These are phyloP conservation scores for Athripsodes cinereus DNA, from an alignment of 2,888 invertebrate species.

Conservation along the genomic window DNA sequence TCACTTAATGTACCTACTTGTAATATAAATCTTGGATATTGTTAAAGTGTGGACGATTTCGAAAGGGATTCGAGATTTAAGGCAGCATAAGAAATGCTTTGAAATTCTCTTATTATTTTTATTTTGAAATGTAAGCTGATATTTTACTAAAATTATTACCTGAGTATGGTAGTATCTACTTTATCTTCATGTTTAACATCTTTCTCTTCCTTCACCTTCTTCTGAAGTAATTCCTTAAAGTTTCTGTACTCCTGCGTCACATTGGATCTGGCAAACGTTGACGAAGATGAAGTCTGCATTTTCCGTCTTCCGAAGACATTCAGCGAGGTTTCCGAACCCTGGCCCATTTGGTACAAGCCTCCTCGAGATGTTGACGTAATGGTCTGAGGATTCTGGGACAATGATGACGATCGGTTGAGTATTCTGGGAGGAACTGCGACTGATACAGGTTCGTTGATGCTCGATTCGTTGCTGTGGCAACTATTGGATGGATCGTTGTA, in stretches of 20 bases:
- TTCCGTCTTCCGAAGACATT: neutral
- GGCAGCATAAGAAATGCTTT: no score
- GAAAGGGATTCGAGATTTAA: no score
- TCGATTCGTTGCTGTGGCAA: slow-evolving; percentile 24
- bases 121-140: no score
- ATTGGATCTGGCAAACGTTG: neutral
- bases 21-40: no score
- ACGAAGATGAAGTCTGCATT: neutral
- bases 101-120: no score
- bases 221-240: slow-evolving; percentile 19
- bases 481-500: slow-evolving; percentile 43
- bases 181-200: neutral
- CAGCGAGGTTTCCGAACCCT: neutral
- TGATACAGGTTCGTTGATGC: slow-evolving; percentile 5
- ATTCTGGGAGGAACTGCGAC: neutral
- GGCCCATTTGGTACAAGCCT: neutral
- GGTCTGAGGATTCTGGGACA: neutral
- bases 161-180: slow-evolving; percentile 2
- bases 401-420: neutral
- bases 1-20: no score
- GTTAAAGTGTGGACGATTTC: no score
- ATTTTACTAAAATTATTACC: no score
- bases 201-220: slow-evolving; percentile 15
- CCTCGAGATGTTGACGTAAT: neutral
- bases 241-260: slow-evolving; percentile 13